Base-by-base conservation (phyloP, 2,113 vertebrate genomes). In the Haplochromis burtoni region DNA sequence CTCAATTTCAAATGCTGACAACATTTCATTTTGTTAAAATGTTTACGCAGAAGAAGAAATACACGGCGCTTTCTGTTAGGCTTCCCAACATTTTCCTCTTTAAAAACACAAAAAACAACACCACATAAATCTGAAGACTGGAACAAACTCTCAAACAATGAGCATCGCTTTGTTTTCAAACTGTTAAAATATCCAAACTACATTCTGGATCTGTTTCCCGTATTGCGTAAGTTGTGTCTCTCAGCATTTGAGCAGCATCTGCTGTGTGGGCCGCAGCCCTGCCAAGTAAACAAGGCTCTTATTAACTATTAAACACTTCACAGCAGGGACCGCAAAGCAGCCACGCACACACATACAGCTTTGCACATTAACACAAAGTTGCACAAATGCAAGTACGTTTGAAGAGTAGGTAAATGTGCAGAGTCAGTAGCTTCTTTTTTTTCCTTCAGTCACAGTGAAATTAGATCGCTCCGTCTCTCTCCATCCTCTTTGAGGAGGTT, bases 271-370 rank as follows among this genome's bases (percentile, higher is more conserved):
- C 92, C 90, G 45, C 79, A 85, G 83, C 85, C 26, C 76, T 90
- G 89, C 93, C 90, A 91, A 95, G 93, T 93, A 94, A 95, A 95
- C 91, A 94, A 80, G 80, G 49, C 84, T 89, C 91, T 91, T 92
- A 95, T 95, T 90, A 95, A 95, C 79, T 94, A 95, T 95, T 94
- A 86, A 95, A 94, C 87, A 93, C 88, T 81, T 87, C 83, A 82
- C 85, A 81, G 86, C 66, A 85, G 86, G 84, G 85, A 63, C 83
- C 21, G 13, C 84, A 86, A 80, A 78, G 47, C 79, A 86, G 57
- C 47, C 79, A 47, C 59, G 68, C 61, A 87, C 79, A 40, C 47
- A 47, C 55, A 81, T 53, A 38, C 55, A 85, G 63, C 63, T 21
- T 68, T 51, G 49, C 61, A 19, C 71, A 80, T 31, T n/a, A 53